Percentiles rank a stretch among this genome's conserved stretches.
Conservation (phyloP, 2,113 vertebrate genomes). For the Cardinalis cardinalis region DNA sequence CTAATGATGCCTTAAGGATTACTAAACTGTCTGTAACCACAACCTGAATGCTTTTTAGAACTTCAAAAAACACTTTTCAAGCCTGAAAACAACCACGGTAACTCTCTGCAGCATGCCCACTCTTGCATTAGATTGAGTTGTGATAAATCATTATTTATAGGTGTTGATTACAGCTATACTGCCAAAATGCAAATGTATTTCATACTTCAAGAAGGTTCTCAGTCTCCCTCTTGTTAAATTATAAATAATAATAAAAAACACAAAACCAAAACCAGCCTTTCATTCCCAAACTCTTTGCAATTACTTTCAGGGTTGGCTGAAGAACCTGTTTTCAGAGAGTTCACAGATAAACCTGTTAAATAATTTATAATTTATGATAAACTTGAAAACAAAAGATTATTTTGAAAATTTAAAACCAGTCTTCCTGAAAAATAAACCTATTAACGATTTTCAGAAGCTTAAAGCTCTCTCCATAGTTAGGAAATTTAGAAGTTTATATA, state of each 20-base stretch:
- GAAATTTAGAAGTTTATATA: not conserved
- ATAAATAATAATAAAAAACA: not conserved
- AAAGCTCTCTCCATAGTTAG: not conserved
- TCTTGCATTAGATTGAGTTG: not conserved
- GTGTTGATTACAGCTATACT: not conserved
- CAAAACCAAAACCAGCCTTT: not conserved
- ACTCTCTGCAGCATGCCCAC: not conserved
- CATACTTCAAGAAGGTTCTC: not conserved
- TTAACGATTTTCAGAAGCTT: not conserved
- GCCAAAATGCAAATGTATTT: not conserved
- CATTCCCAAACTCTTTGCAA: not conserved
- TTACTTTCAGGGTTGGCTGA: not conserved
- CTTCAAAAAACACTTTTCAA: not conserved
- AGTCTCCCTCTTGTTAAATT: not conserved
- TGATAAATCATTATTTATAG: not conserved
- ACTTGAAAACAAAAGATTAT: not conserved
- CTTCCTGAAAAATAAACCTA: not conserved
- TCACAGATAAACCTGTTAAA: not conserved
- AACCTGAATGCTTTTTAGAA: not conserved
- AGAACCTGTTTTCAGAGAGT: not conserved
- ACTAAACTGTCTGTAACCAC: not conserved
- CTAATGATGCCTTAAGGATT: not conserved
- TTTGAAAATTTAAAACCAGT: not conserved
- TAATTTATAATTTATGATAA: not conserved
- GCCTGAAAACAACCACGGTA: not conserved